Evolutionary conservation across 1,140 invertebrate species (phyloP), one percentile per base, ranked within the genome.

Genomic region (Zaprionus africanus): DNA sequence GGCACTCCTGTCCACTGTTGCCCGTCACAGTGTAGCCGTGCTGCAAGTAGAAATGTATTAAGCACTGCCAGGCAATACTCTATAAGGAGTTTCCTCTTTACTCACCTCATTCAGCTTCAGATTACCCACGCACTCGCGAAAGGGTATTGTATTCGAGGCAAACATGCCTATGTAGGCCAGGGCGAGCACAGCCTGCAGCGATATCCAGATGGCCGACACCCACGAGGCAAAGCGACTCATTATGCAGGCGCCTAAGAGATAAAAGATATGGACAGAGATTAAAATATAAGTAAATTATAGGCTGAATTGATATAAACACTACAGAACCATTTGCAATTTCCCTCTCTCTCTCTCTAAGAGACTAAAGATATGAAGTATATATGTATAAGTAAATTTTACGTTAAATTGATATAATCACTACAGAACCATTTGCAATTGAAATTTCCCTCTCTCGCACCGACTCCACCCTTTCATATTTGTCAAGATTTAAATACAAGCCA

Each of bases 151-250:
- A 46, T 85, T 90, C 57, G 87, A 88, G 64, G 82, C 76, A 28
- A 93, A 88, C 82, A 91, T 92, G 38, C 91, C 92, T 43, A 93
- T 86, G 59, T 93, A 93, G 58, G 83, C 90, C 67, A 93, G 53
- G 13, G 92, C 85, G 46, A 93, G 60, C 24, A 92, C 90, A 13
- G 91, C 91, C 77, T 93, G 92, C 59, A 93, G 56, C 34, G 92
- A 93, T 58, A 92, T 76, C 92, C 92, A 93, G 49, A 93, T 84
- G 54, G 91, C 84, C 36, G 90, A 87, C 12, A 93, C 66, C 91
- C 92, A 93, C 34, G 92, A 92, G 9, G 91, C 92, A 63, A 93
- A 90, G 63, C 92, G 88, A 41, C 92, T 91, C 31, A 93, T 82
- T n/a, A 93, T 91, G 62, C 84, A 79, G 61, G 92, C 92, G 49